phyloP scores from a whole-genome alignment of 2,113 vertebrate species.

The Ictalurus furcatus region DNA sequence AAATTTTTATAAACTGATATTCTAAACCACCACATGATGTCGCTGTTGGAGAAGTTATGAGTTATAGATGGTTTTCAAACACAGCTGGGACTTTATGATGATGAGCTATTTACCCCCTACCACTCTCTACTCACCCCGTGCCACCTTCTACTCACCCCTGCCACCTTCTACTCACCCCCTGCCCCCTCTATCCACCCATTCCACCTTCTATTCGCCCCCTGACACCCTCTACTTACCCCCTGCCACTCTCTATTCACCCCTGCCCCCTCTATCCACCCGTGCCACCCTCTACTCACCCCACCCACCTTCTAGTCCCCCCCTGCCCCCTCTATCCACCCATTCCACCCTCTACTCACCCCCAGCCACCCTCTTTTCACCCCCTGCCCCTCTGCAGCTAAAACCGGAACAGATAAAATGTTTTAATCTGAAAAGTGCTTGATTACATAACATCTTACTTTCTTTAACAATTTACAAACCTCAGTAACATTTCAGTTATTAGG shows the following conservation, averaged over 20 bases:
- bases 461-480: neutral
- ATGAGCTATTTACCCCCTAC: too few relatives aligned
- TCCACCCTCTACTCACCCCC: neutral
- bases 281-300: neutral
- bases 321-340: too few relatives aligned
- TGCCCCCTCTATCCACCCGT: neutral
- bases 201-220: too few relatives aligned
- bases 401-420: neutral
- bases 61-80: neutral
- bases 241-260: neutral
- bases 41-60: neutral
- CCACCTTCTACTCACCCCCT: neutral
- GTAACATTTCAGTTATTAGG: neutral
- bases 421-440: neutral
- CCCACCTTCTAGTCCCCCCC: neutral
- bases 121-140: neutral
- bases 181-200: neutral
- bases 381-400: neutral
- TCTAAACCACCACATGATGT: conserved; percentile 12
- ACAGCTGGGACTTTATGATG: neutral
- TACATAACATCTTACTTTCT: neutral
- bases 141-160: neutral
- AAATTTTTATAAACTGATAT: neutral
- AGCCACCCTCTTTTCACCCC: neutral
- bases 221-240: neutral